Conservation (phyloP, 2,797 vertebrate genomes). For the Silurus aristotelis region DNA sequence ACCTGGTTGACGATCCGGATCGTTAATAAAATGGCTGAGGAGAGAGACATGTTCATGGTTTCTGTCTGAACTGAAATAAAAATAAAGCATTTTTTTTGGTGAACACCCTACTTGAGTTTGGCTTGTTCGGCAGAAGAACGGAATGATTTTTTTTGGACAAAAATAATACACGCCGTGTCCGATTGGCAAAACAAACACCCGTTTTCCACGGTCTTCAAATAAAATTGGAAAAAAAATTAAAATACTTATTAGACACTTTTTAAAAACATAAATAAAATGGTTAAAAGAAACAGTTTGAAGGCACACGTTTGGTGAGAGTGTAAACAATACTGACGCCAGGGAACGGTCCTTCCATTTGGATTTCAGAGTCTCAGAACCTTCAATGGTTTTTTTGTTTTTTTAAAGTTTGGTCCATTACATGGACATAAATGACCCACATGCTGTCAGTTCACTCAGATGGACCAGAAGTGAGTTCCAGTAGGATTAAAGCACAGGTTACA, state of each 20-base stretch:
- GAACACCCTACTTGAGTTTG: neutral
- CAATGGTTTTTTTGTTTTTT: constrained; percentile 51
- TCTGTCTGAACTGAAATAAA: neutral
- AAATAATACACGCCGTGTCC: neutral
- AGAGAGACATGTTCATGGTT: neutral
- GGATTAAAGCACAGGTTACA: constrained; percentile 13
- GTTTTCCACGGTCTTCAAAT: constrained; percentile 2
- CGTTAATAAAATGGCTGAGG: too few species aligned
- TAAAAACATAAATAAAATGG: constrained; percentile 54
- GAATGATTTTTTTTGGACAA: constrained; percentile 11
- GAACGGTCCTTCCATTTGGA: constrained; percentile 47
- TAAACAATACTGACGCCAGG: constrained; percentile 39
- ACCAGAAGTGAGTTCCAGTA: constrained; percentile 15
- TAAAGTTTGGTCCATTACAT: constrained; percentile 27
- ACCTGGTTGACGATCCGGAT: neutral
- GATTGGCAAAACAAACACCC: constrained; percentile 24
- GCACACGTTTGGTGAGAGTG: neutral
- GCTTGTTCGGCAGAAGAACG: neutral
- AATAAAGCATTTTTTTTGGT: too few species aligned
- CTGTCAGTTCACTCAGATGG: constrained; percentile 24
- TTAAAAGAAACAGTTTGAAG: constrained; percentile 36
- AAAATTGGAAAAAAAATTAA: constrained; percentile 33
- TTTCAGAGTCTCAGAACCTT: constrained; percentile 61
- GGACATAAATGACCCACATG: constrained; percentile 38
- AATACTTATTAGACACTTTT: constrained; percentile 7